These are phyloP conservation scores for Chalcosyrphus nemorum DNA, from an alignment of 2,888 invertebrate species.

Conservation along the genomic window DNA sequence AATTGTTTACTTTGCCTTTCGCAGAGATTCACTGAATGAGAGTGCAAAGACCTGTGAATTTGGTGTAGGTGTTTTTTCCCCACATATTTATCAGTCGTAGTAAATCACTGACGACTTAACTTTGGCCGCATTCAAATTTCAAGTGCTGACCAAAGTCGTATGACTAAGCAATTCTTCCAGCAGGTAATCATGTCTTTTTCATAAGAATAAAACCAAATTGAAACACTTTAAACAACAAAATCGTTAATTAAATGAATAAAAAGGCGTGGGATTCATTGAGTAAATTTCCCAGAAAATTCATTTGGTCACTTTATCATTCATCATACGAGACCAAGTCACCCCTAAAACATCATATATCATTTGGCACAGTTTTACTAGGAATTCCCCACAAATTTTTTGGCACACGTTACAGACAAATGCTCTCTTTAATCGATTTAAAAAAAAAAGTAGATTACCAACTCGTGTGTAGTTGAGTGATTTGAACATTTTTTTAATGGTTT, in stretches of 20 bases:
- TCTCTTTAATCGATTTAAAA: slow-evolving; percentile 31
- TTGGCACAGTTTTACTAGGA: slow-evolving; percentile 38
- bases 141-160: background rate
- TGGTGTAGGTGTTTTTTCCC: too few species aligned
- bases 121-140: background rate
- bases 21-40: too few species aligned
- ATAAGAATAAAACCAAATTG: background rate
- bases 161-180: background rate
- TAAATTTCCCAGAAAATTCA: slow-evolving; percentile 18
- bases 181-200: too few species aligned
- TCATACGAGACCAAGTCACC: background rate
- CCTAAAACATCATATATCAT: slow-evolving; percentile 16
- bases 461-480: slow-evolving; percentile 14
- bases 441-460: slow-evolving; percentile 6
- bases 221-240: background rate
- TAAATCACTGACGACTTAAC: too few species aligned
- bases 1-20: too few species aligned
- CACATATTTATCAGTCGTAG: too few species aligned
- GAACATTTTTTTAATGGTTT: slow-evolving; percentile 34
- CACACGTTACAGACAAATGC: slow-evolving; percentile 46
- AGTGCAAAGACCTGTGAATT: too few species aligned
- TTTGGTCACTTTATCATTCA: slow-evolving; percentile 7
- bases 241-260: slow-evolving; percentile 2
- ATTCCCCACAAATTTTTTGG: slow-evolving; percentile 66
- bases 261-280: slow-evolving; percentile 19